Evolutionary conservation across 1,140 invertebrate genomes (phyloP), one percentile per base, ranked within the genome.

Genomic region (Lepidurus couesii): DNA sequence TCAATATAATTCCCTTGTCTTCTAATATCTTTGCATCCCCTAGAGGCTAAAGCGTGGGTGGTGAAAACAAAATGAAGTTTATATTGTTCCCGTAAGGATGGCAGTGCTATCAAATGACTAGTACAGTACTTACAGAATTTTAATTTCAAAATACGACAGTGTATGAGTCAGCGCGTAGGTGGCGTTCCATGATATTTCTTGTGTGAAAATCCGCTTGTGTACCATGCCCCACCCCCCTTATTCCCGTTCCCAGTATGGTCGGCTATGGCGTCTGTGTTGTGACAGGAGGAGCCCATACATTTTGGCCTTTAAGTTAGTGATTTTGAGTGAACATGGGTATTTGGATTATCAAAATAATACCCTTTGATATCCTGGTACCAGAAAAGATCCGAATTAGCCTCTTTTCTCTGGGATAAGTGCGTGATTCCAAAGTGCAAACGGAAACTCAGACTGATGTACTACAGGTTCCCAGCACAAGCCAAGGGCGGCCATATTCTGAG

Each of bases 251-350:
- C 53, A 65, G 53, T 65, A 65, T 65, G 53, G 53, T 65, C 13
- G 53, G 21, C 53, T 65, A 65, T 65, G 53, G 53, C 53, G 53
- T 65, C 53, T 65, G 53, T 65, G 53, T 65, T 65, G n/a, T 65
- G 53, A 65, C 53, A 65, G 53, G 53, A 65, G 53, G 16, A 13
- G 53, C 9, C 53, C 53, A 7, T 13, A 65, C 9, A 65, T 65
- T 65, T 65, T 65, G 53, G 21, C 53, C 53, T 65, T 65, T n/a
- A 21, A 65, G 16, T 65, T 65, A 65, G 16, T 65, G 53, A 11
- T 47, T 47, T 47, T 47, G 16, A n/a, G 53, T 65, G 53, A 65
- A 65, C 53, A 65, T 65, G 53, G 53, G 53, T 65, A 65, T 65
- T 10, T 65, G 53, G 53, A n/a, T 65, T 65, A 65, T 65, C 13